These are phyloP conservation scores for Datnioides undecimradiatus DNA, from an alignment of 2,113 vertebrate species.

Conservation along the genomic window DNA sequence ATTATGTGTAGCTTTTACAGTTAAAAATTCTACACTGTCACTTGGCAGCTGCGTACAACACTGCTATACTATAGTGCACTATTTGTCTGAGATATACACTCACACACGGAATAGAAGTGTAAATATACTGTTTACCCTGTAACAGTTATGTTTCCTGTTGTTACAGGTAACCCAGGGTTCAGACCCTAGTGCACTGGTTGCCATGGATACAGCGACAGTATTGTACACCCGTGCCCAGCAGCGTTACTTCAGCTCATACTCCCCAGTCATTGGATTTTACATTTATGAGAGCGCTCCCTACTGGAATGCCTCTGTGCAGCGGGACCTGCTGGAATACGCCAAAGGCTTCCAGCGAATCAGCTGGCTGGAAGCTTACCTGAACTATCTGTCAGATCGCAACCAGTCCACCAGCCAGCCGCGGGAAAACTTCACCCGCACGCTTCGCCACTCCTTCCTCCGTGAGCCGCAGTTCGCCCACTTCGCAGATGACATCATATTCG, in stretches of 20 bases:
- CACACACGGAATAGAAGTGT: too few species aligned
- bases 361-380: constrained; percentile 98
- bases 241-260: constrained; percentile 98
- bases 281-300: constrained; percentile 99
- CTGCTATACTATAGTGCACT: too few species aligned
- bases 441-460: constrained; percentile 93
- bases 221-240: constrained; percentile 95
- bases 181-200: constrained; percentile 96
- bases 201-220: constrained; percentile 95
- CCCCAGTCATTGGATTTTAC: constrained; percentile 98
- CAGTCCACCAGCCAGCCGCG: constrained; percentile 91
- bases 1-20: too few species aligned
- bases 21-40: too few species aligned
- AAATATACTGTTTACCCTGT: neutral
- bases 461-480: constrained; percentile 94
- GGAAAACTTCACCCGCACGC: constrained; percentile 93
- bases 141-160: constrained; percentile 62
- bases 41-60: too few species aligned
- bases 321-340: constrained; percentile 95
- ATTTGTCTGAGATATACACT: too few species aligned
- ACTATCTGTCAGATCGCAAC: constrained; percentile 94
- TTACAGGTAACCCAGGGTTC: constrained; percentile 97
- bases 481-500: constrained; percentile 97
- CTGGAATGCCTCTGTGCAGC: constrained; percentile 98
- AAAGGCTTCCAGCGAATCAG: constrained; percentile 98